Base-by-base conservation (phyloP, 2,113 vertebrate genomes). In the Salvator merianae region DNA sequence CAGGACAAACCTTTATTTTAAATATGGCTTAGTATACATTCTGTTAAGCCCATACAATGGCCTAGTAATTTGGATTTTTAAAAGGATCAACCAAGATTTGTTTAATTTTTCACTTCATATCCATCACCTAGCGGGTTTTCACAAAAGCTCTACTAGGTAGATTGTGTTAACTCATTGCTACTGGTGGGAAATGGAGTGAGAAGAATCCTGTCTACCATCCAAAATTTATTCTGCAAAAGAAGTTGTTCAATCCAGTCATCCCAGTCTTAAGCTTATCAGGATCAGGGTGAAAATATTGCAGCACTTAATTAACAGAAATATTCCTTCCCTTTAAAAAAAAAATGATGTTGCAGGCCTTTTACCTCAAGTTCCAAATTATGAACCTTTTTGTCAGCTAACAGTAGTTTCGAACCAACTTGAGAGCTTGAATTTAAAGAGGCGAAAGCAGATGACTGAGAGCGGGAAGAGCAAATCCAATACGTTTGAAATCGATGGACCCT, bases 311-410 rank as follows among this genome's bases (percentile, higher is more conserved):
- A 87, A 82, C 88, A 87, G 86, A 90, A 90, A 91, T 22, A 91
- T 93, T 90, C 90, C 91, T 89, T 80, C 18, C 79, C 68, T 47
- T 47, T 47, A 9, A 9, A 8, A 59, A 20, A 84, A 91, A 93
- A 90, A 89, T 90, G 88, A 69, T 63, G 16, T 59, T 36, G 89
- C 84, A 91, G 90, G 89, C 88, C 86, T 89, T 93, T 85, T 93
- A 85, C 89, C 69, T 79, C 69, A 62, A 71, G 89, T 62, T 88
- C 87, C 91, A 90, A 92, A 92, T 81, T 90, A 85, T 71, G 68
- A 71, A 80, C 78, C 75, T 88, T 93, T 93, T 91, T 70, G 91
- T 92, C 92, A 92, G 86, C 83, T 90, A 91, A 85, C 7, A 30
- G 24, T 16, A n/a, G 68, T 16, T 34, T 34, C 32, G 18, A 12